Evolutionary conservation across 1,140 invertebrate species (phyloP).

Genomic region (Protaetia brevitarsis): DNA sequence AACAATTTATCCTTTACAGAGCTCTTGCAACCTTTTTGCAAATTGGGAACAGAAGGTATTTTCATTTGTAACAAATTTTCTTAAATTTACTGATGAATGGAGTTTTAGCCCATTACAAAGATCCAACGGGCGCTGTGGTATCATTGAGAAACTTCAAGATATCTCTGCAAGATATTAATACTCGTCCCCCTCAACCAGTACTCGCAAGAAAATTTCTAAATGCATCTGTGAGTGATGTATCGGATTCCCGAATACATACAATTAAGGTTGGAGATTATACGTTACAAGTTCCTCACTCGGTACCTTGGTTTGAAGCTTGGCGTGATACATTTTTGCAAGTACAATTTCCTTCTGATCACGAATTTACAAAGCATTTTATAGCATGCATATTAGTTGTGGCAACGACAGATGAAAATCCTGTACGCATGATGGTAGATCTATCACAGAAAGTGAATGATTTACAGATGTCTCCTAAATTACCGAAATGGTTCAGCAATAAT

Average conservation of each 20-base stretch:
- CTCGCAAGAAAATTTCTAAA: constrained; percentile 82
- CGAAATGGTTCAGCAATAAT: constrained; percentile 87
- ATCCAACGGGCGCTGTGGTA: constrained; percentile 72
- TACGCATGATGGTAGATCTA: constrained; percentile 74
- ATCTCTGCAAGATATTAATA: constrained; percentile 76
- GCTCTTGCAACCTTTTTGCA: constrained; percentile 85
- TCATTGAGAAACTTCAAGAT: constrained; percentile 77
- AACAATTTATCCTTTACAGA: constrained; percentile 90
- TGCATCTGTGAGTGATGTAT: constrained; percentile 74
- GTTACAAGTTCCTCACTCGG: constrained; percentile 67
- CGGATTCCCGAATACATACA: constrained; percentile 62
- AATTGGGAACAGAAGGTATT: constrained; percentile 72
- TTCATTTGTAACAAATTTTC: constrained; percentile 32
- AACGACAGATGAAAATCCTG: constrained; percentile 74
- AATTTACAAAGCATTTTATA: constrained; percentile 92
- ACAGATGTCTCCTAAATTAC: constrained; percentile 71
- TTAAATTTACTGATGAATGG: neutral
- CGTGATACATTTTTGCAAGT: constrained; percentile 86
- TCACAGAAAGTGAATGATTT: constrained; percentile 76
- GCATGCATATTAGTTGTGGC: constrained; percentile 86
- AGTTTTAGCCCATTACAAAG: constrained; percentile 71
- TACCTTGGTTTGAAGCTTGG: constrained; percentile 97
- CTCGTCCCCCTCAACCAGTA: constrained; percentile 75
- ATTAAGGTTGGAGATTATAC: constrained; percentile 52
- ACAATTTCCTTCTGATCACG: constrained; percentile 89